These are phyloP conservation scores for Zaprionus vittiger DNA, from an alignment of 1,140 invertebrate genomes.

Conservation along the genomic window DNA sequence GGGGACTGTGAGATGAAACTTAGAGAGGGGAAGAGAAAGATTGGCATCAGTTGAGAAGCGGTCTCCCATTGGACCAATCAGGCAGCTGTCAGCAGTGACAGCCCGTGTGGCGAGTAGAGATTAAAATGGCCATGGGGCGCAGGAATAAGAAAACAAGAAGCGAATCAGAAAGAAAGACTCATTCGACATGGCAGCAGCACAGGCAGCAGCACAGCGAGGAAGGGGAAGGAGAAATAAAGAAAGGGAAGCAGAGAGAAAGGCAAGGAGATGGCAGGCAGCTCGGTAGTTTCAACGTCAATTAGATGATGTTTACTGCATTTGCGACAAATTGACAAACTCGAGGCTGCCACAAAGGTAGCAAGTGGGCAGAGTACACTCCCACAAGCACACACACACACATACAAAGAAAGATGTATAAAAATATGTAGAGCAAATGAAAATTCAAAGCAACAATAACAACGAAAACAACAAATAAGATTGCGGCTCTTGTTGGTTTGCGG, in stretches of 20 bases:
- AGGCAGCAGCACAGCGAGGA: constrained; percentile 20
- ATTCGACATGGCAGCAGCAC: constrained; percentile 43
- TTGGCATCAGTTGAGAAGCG: neutral
- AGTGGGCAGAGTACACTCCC: too few species aligned
- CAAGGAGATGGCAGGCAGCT: constrained; percentile 9
- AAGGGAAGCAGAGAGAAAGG: neutral
- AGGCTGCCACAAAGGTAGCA: constrained; percentile 49
- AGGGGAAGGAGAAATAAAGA: neutral
- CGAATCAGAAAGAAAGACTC: constrained; percentile 20
- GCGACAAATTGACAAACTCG: constrained; percentile 77
- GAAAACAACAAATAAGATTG: constrained; percentile 14
- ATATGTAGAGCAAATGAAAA: constrained; percentile 68
- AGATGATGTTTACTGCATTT: constrained; percentile 79
- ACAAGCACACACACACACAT: constrained; percentile 20
- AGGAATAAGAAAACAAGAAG: constrained; percentile 9
- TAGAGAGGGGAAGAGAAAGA: neutral
- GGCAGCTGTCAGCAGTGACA: constrained; percentile 63
- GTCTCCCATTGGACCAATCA: constrained; percentile 53
- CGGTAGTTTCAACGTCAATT: constrained; percentile 77
- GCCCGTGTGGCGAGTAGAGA: constrained; percentile 26
- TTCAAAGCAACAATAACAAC: constrained; percentile 50
- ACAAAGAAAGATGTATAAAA: constrained; percentile 41
- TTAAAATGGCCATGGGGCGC: constrained; percentile 41
- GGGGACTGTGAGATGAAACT: neutral
- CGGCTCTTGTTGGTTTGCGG: constrained; percentile 64